These are phyloP conservation scores for Epicauta chinensis DNA, from an alignment of 1,140 invertebrate species.

Conservation along the genomic window DNA sequence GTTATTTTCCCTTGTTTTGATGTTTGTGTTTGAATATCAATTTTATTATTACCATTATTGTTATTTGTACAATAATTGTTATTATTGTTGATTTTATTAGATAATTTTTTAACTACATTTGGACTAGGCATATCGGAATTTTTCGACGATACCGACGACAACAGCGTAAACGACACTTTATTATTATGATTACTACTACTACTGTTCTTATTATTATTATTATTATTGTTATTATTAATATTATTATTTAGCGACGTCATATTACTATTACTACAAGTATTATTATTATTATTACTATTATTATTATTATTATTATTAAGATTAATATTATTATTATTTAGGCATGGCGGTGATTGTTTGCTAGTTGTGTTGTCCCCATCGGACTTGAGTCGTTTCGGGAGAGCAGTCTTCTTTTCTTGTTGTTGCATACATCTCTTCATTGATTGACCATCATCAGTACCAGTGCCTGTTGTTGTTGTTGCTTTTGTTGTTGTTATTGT, in stretches of 20 bases:
- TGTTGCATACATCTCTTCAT: conserved; percentile 13
- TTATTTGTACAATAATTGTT: not conserved
- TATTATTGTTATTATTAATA: too few relatives aligned
- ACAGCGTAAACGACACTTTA: too few relatives aligned
- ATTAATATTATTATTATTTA: conserved; percentile 21
- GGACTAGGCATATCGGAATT: conserved; percentile 6
- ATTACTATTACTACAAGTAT: too few relatives aligned
- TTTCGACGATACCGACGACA: not conserved
- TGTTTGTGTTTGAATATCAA: conserved; percentile 25
- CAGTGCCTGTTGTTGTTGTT: too few relatives aligned
- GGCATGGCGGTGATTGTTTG: conserved; percentile 24
- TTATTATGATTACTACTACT: too few relatives aligned
- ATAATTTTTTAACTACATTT: conserved; percentile 10
- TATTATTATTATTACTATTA: conserved; percentile 4
- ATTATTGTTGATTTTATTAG: conserved; percentile 1
- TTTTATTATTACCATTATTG: conserved; percentile 1
- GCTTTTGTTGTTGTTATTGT: conserved; percentile 6
- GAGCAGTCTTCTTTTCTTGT: conserved; percentile 28
- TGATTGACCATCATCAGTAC: conserved; percentile 34
- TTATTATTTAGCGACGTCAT: not conserved
- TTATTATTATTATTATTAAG: conserved; percentile 21
- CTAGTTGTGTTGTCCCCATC: conserved; percentile 17
- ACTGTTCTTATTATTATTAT: too few relatives aligned
- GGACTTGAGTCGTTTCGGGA: conserved; percentile 25
- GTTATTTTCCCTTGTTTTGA: conserved; percentile 64